Evolutionary conservation across 2,113 vertebrate genomes (phyloP).

Genomic region (Myotis yumanensis): DNA sequence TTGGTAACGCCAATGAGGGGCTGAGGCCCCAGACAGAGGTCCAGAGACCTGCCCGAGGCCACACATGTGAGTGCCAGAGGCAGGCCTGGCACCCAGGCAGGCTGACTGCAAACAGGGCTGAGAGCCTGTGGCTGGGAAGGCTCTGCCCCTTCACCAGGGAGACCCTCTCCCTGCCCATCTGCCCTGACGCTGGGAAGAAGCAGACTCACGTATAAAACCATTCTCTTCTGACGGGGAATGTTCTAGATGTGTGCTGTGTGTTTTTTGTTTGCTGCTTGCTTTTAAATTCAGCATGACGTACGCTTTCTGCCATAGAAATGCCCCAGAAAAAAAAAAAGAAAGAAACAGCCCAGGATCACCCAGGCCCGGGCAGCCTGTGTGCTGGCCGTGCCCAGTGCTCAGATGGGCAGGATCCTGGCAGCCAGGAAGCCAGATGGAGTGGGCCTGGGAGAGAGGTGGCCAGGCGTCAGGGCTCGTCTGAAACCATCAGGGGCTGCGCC

Average conservation of each 20-base stretch:
- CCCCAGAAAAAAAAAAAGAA: neutral
- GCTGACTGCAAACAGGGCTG: neutral
- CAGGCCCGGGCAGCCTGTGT: neutral
- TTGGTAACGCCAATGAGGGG: neutral
- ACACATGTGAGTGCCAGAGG: neutral
- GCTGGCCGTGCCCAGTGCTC: rapidly evolving
- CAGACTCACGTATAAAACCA: neutral
- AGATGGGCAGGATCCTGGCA: neutral
- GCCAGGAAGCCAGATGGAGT: neutral
- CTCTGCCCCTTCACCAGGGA: neutral
- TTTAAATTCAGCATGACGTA: neutral
- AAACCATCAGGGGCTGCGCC: no score
- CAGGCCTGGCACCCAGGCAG: neutral
- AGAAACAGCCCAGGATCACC: neutral
- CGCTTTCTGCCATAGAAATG: neutral
- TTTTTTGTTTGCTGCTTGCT: neutral
- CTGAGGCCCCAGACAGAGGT: neutral
- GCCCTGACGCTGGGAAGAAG: neutral
- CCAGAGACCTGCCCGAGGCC: neutral
- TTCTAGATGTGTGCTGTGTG: neutral
- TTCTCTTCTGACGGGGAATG: neutral
- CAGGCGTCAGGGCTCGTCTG: rapidly evolving
- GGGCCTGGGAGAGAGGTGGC: rapidly evolving
- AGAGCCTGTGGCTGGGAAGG: no score
- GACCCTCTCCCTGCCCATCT: neutral